These are phyloP conservation scores for Lasioglossum albipes DNA, from an alignment of 1,140 invertebrate species.

Conservation along the genomic window DNA sequence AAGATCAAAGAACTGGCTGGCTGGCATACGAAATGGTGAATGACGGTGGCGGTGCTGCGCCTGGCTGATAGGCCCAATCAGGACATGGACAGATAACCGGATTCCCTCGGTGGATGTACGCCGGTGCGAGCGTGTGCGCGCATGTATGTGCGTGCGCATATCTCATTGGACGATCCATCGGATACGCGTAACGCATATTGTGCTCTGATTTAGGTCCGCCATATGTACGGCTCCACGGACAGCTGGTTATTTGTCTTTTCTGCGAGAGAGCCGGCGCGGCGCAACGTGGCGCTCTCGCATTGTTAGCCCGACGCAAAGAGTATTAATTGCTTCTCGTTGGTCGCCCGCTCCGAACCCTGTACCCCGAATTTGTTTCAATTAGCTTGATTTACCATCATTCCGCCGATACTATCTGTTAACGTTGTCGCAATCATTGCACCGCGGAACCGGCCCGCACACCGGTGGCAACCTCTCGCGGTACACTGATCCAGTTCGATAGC, in stretches of 20 bases:
- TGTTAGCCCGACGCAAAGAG: conserved; percentile 29
- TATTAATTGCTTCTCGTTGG: conserved; percentile 37
- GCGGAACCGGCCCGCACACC: background rate
- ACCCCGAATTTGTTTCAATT: conserved; percentile 42
- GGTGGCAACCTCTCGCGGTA: background rate
- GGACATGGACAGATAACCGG: conserved; percentile 63
- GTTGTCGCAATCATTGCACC: conserved; percentile 3
- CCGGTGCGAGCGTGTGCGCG: too few species aligned
- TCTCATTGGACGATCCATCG: conserved; percentile 62
- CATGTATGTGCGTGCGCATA: conserved; percentile 44
- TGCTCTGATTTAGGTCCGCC: conserved; percentile 53
- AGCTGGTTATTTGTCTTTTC: conserved; percentile 50
- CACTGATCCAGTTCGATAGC: background rate
- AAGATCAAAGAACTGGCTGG: conserved; percentile 75
- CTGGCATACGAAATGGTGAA: conserved; percentile 52
- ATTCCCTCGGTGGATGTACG: conserved; percentile 44
- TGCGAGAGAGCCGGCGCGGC: background rate
- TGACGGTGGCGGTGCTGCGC: conserved; percentile 29
- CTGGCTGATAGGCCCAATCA: conserved; percentile 63
- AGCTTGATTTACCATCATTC: conserved; percentile 28
- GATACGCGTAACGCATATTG: conserved; percentile 58
- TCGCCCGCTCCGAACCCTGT: background rate
- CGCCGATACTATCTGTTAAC: background rate
- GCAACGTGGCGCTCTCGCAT: background rate
- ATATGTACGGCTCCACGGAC: conserved; percentile 40